Base-by-base conservation (phyloP, 2,888 invertebrate genomes). In the Timandra comae region DNA sequence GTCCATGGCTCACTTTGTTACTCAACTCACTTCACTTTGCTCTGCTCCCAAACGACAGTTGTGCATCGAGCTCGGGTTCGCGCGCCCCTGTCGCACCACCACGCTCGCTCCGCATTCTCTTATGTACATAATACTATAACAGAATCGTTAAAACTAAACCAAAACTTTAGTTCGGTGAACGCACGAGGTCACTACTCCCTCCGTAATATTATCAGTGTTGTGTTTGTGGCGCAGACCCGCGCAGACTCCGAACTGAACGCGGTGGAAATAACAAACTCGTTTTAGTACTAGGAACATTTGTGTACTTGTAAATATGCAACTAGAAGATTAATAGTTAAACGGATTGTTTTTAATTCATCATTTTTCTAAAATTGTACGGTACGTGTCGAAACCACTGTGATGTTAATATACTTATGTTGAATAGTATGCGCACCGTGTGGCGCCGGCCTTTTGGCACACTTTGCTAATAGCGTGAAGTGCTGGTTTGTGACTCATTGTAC, bases 401-500 rank as follows among this genome's bases (percentile, higher is more conserved):
- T 24, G 35, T 29, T 36, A 38, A 39, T 41, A n/a, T n/a, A n/a
- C n/a, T 35, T 35, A 38, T 33, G 36, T 32, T 37, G 25, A 58
- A 48, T 52, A 46, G 43, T 50, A 51, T 46, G 60, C 41, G 47
- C 49, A 47, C 46, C 53, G 52, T 56, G 49, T 51, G 58, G 56
- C 64, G 60, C 66, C 70, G 65, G 70, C 62, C 58, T 65, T 69
- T 66, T 65, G 68, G 63, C 72, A 65, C 63, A 65, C 53, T 63
- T 64, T 53, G 49, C 56, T 63, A 63, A 67, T 55, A 58, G 62
- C 64, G 66, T 55, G 52, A 63, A 63, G 60, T 62, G 68, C 51
- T 68, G 50, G 63, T 54, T 56, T 50, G 62, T 80, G 81, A 81
- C 59, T 81, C 80, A 80, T 61, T 57, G 56, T 58, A 49, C 56